phyloP scores from a whole-genome alignment of 2,113 vertebrate genomes.

The Antennarius striatus region DNA sequence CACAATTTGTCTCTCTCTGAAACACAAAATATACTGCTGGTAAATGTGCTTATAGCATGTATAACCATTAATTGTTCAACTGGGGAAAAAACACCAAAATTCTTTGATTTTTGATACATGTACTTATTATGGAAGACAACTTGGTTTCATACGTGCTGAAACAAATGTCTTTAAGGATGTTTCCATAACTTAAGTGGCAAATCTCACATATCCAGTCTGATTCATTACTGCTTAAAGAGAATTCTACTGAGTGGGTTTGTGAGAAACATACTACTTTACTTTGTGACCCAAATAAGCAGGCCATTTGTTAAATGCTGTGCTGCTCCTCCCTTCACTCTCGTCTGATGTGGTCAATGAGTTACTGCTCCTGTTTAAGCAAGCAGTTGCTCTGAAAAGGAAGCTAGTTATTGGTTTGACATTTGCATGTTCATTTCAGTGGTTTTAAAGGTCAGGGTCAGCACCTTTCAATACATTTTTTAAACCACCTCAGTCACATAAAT shows the following conservation, averaged over 20 bases:
- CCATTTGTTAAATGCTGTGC: too few relatives aligned
- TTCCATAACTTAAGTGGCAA: slow-evolving; percentile 5
- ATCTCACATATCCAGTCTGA: slow-evolving; percentile 1
- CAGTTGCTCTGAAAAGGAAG: slow-evolving; percentile 66
- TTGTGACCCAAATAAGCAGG: slow-evolving; percentile 1
- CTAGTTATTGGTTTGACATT: slow-evolving; percentile 74
- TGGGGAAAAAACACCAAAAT: slow-evolving; percentile 1
- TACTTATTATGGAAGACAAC: slow-evolving; percentile 19
- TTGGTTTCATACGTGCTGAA: slow-evolving; percentile 8
- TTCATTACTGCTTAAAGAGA: background rate
- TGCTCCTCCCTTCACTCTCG: too few relatives aligned
- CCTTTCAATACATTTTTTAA: slow-evolving; percentile 71
- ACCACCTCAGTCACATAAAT: slow-evolving; percentile 70
- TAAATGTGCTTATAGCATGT: slow-evolving; percentile 20
- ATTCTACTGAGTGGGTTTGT: slow-evolving; percentile 23
- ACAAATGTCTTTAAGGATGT: slow-evolving; percentile 36
- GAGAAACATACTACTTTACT: slow-evolving; percentile 19
- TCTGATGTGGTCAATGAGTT: slow-evolving; percentile 48
- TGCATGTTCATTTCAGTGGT: slow-evolving; percentile 61
- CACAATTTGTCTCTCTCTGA: slow-evolving; percentile 23
- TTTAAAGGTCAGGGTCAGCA: slow-evolving; percentile 70
- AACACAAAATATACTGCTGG: slow-evolving; percentile 10
- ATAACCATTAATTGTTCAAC: slow-evolving; percentile 27
- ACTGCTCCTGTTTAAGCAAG: slow-evolving; percentile 59
- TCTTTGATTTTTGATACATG: slow-evolving; percentile 11